Conservation (phyloP, 2,797 vertebrate genomes). For the Halcyon leucocephala region DNA sequence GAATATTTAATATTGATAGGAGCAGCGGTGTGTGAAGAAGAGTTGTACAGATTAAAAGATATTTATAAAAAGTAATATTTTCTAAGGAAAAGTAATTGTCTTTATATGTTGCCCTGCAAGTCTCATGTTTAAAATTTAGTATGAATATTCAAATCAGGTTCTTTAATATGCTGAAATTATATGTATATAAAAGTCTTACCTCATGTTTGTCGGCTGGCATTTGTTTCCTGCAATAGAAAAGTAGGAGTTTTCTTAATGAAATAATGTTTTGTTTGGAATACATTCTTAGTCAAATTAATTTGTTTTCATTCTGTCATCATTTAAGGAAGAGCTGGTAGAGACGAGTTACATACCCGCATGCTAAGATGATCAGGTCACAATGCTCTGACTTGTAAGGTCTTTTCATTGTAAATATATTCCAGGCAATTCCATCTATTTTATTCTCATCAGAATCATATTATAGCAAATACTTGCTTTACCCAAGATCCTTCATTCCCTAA, state of each 20-base stretch:
- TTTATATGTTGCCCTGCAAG: not conserved
- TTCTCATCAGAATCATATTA: constrained; percentile 49
- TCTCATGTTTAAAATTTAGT: not conserved
- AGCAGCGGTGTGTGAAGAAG: not conserved
- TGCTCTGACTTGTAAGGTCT: not conserved
- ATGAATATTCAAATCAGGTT: not conserved
- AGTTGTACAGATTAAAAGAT: not conserved
- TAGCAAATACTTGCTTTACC: constrained; percentile 32
- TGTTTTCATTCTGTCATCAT: not conserved
- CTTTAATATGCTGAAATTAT: not conserved
- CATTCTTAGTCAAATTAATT: not conserved
- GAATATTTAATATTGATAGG: not conserved
- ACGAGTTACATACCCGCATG: not conserved
- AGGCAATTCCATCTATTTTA: constrained; percentile 30
- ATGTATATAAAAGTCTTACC: not conserved
- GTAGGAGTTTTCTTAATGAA: constrained; percentile 10
- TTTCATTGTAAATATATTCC: constrained; percentile 7
- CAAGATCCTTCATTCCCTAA: not conserved
- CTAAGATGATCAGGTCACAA: not conserved
- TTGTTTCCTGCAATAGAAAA: constrained; percentile 1
- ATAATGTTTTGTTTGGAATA: constrained; percentile 15
- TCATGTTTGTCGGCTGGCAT: not conserved
- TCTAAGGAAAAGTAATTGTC: not conserved
- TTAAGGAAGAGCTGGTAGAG: not conserved
- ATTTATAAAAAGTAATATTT: not conserved